phyloP scores from a whole-genome alignment of 1,140 invertebrate species.

The Sycophila sp. region DNA sequence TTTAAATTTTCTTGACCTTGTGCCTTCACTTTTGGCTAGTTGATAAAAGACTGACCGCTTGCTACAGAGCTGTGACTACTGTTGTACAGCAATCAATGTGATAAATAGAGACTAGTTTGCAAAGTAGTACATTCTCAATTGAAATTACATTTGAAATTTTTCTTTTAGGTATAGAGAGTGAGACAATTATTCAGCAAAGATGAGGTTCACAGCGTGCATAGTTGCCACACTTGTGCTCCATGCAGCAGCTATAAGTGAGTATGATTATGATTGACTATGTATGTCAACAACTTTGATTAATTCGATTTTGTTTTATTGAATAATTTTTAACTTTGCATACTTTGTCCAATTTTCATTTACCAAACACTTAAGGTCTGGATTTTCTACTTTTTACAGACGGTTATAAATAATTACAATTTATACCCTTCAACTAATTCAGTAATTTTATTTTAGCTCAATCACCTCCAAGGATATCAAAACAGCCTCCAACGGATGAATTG shows the following conservation, averaged over 20 bases:
- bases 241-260: slow-evolving; percentile 58
- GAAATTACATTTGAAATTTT: slow-evolving; percentile 32
- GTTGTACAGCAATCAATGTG: slow-evolving; percentile 5
- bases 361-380: neutral
- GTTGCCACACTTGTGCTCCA: slow-evolving; percentile 50
- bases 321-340: slow-evolving; percentile 2
- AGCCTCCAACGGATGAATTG: slow-evolving; percentile 88
- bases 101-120: slow-evolving; percentile 20
- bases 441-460: slow-evolving; percentile 74
- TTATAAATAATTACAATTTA: neutral
- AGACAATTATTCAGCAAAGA: slow-evolving; percentile 41
- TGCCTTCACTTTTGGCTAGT: neutral
- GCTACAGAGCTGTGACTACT: neutral
- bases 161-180: slow-evolving; percentile 42
- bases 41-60: neutral
- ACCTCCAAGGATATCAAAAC: slow-evolving; percentile 88
- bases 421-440: neutral
- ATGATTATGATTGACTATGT: slow-evolving; percentile 36
- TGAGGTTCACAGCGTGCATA: slow-evolving; percentile 52
- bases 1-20: slow-evolving; percentile 38
- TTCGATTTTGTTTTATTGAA: slow-evolving; percentile 5
- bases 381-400: neutral
- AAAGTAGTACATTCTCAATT: neutral
- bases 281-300: slow-evolving; percentile 24
- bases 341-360: neutral